Percentiles rank a stretch among this genome's conserved stretches.
Conservation (phyloP, 2,797 vertebrate genomes). For the Jordanella pulchra region DNA sequence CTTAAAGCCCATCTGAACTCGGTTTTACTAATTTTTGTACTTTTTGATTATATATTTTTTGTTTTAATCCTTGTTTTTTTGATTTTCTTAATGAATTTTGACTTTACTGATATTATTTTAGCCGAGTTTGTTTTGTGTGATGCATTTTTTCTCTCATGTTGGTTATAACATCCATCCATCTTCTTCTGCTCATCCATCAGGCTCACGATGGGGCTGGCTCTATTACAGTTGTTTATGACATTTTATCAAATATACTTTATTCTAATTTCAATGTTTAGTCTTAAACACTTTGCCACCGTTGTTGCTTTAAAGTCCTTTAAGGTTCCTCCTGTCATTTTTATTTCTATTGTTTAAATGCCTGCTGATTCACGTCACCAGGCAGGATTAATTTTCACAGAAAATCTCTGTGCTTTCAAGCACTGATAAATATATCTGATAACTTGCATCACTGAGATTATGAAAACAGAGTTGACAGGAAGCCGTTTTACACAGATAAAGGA, state of each 20-base stretch:
- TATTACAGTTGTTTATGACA: too few species aligned
- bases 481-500: background rate
- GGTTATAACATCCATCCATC: too few species aligned
- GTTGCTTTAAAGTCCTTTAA: constrained; percentile 1
- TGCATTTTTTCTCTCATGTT: too few species aligned
- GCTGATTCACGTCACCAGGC: constrained; percentile 40
- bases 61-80: background rate
- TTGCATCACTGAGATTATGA: constrained; percentile 37
- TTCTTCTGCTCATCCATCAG: too few species aligned
- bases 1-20: too few species aligned
- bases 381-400: constrained; percentile 24
- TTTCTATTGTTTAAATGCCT: constrained; percentile 17
- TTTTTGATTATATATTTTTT: background rate
- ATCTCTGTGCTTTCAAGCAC: constrained; percentile 32
- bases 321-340: background rate
- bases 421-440: constrained; percentile 47
- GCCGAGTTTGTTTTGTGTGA: background rate
- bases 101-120: too few species aligned
- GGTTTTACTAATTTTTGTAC: background rate
- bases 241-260: background rate
- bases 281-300: background rate
- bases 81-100: background rate
- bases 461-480: constrained; percentile 35
- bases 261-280: too few species aligned
- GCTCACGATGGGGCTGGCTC: too few species aligned